Percentiles rank a stretch among this genome's conserved stretches.
Conservation (phyloP, 2,888 invertebrate species). For the Cyclophora punctaria region DNA sequence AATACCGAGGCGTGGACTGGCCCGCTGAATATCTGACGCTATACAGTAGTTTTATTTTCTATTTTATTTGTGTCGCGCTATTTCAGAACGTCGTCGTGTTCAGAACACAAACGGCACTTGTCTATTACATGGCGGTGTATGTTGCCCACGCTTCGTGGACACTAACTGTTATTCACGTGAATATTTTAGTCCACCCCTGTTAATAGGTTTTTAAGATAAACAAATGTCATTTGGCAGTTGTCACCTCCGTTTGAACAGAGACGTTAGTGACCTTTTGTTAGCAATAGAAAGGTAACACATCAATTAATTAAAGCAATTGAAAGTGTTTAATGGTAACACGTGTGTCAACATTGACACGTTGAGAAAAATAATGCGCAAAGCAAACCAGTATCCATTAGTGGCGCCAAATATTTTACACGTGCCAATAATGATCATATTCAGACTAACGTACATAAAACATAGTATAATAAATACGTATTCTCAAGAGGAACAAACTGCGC, state of each 20-base stretch:
- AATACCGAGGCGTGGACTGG: conserved; percentile 39
- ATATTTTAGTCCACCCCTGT: conserved; percentile 17
- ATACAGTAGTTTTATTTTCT: conserved; percentile 70
- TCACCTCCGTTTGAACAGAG: not conserved
- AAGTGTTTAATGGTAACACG: conserved; percentile 24
- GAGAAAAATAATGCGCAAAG: conserved; percentile 30
- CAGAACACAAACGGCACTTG: conserved; percentile 64
- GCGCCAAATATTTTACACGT: conserved; percentile 47
- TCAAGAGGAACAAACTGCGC: conserved; percentile 50
- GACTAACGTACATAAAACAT: not conserved
- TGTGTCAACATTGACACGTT: conserved; percentile 44
- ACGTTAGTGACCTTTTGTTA: conserved; percentile 4
- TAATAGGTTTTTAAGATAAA: conserved; percentile 1
- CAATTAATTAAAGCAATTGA: not conserved
- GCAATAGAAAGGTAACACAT: conserved; percentile 1
- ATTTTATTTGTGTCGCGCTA: conserved; percentile 75
- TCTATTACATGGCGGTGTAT: conserved; percentile 55
- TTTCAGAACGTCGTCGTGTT: conserved; percentile 30
- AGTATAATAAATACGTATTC: conserved; percentile 25
- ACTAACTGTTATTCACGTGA: conserved; percentile 35
- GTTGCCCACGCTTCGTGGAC: conserved; percentile 50
- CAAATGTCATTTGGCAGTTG: not conserved
- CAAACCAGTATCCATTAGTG: conserved; percentile 23
- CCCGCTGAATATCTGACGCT: conserved; percentile 61
- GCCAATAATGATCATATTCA: conserved; percentile 43